phyloP scores from a whole-genome alignment of 1,140 invertebrate species.

The Procambarus clarkii region DNA sequence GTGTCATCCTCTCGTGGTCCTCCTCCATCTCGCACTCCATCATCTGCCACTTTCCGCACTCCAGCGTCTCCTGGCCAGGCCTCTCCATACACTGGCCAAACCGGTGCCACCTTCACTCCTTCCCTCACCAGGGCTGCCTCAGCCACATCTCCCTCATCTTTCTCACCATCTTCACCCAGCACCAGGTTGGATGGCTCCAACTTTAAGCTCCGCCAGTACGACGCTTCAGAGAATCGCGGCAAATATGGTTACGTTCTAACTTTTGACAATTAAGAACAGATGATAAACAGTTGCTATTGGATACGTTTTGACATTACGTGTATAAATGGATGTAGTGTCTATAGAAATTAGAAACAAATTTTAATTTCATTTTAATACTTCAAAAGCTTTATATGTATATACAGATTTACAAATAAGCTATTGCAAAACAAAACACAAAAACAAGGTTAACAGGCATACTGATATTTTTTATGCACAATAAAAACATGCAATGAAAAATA shows the following conservation, averaged over 20 bases:
- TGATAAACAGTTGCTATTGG: neutral
- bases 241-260: slow-evolving; percentile 51
- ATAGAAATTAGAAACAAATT: neutral
- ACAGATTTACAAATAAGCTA: neutral
- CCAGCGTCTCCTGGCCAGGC: neutral
- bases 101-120: neutral
- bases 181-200: neutral
- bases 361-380: neutral
- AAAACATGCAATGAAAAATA: neutral
- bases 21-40: slow-evolving; percentile 11
- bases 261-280: slow-evolving; percentile 34
- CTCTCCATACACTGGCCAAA: neutral
- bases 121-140: neutral
- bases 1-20: slow-evolving; percentile 46
- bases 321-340: neutral
- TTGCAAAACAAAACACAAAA: neutral
- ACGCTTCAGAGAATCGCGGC: slow-evolving; percentile 15
- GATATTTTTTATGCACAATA: neutral
- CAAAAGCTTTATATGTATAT: neutral
- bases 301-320: neutral
- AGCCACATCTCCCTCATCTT: neutral
- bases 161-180: neutral
- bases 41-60: neutral
- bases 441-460: neutral
- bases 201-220: slow-evolving; percentile 43